phyloP scores from a whole-genome alignment of 1,140 invertebrate genomes.

The Neodiprion lecontei region DNA sequence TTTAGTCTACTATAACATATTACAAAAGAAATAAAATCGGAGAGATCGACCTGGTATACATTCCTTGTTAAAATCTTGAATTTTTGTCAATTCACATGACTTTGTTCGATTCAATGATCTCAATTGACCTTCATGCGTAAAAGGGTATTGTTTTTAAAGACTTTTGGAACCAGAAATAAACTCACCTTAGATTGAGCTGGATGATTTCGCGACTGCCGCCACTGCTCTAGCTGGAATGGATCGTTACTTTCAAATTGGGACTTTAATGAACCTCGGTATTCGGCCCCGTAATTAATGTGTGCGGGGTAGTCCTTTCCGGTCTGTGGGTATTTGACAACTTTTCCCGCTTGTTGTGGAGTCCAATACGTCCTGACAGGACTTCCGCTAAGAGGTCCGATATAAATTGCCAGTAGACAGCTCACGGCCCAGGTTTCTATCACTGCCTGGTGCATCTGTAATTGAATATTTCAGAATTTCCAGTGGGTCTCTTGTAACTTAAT shows the following conservation, averaged over 20 bases:
- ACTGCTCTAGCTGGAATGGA: background rate
- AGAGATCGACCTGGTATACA: too few species aligned
- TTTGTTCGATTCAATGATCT: too few species aligned
- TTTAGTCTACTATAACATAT: too few species aligned
- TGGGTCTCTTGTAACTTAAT: too few species aligned
- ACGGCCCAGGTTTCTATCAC: background rate
- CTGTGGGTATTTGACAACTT: conserved; percentile 4
- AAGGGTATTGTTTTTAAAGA: too few species aligned
- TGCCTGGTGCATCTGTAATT: conserved; percentile 31
- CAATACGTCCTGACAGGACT: conserved; percentile 20
- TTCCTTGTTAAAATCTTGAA: too few species aligned
- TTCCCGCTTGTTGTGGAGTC: conserved; percentile 23
- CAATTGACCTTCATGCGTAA: too few species aligned
- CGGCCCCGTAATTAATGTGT: background rate
- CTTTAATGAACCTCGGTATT: background rate
- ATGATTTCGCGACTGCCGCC: too few species aligned
- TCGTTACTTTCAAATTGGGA: background rate
- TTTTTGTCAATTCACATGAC: too few species aligned
- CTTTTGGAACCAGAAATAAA: too few species aligned
- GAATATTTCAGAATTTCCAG: background rate
- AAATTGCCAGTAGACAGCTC: conserved; percentile 23
- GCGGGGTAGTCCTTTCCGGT: too few species aligned
- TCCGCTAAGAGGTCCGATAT: conserved; percentile 19
- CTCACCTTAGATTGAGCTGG: background rate
- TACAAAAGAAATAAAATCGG: too few species aligned